Conservation (phyloP, 2,113 vertebrate species). For the Brachirus orientalis region DNA sequence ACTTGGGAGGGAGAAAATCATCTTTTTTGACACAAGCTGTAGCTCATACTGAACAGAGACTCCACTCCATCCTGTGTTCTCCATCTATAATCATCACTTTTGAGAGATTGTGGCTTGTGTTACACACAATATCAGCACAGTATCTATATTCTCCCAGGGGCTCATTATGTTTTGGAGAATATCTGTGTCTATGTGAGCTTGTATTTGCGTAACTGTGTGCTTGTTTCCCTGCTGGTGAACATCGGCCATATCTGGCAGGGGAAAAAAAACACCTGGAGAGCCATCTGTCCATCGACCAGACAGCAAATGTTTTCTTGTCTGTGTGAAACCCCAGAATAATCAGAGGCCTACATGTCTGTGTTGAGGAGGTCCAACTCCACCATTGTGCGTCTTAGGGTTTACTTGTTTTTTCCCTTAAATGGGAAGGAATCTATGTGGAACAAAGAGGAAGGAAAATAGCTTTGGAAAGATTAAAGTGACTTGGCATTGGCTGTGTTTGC, state of each 20-base stretch:
- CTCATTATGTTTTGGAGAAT: constrained; percentile 37
- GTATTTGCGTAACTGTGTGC: constrained; percentile 4
- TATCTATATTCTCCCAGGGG: constrained; percentile 17
- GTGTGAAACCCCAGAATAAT: constrained; percentile 40
- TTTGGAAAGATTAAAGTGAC: constrained; percentile 14
- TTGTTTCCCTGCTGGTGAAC: constrained; percentile 16
- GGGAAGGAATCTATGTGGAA: not conserved
- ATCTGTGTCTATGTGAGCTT: constrained; percentile 20
- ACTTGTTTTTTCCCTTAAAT: not conserved
- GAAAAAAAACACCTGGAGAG: constrained; percentile 45
- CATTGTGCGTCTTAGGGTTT: not conserved
- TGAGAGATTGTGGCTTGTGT: not conserved
- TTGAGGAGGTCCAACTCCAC: not conserved
- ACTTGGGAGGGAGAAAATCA: constrained; percentile 3
- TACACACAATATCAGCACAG: not conserved
- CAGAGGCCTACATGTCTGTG: not conserved
- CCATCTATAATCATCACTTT: constrained; percentile 3
- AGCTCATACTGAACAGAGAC: too few species aligned
- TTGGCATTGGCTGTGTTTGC: not conserved
- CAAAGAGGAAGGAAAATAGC: not conserved
- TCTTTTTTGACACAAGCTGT: constrained; percentile 23
- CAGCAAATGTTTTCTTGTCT: constrained; percentile 39
- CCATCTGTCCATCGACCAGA: constrained; percentile 58
- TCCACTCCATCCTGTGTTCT: not conserved
- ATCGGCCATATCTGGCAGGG: constrained; percentile 30